Evolutionary conservation across 2,797 vertebrate species (phyloP), one percentile per base, ranked within the genome.

Genomic region (Urosaurus nigricauda): DNA sequence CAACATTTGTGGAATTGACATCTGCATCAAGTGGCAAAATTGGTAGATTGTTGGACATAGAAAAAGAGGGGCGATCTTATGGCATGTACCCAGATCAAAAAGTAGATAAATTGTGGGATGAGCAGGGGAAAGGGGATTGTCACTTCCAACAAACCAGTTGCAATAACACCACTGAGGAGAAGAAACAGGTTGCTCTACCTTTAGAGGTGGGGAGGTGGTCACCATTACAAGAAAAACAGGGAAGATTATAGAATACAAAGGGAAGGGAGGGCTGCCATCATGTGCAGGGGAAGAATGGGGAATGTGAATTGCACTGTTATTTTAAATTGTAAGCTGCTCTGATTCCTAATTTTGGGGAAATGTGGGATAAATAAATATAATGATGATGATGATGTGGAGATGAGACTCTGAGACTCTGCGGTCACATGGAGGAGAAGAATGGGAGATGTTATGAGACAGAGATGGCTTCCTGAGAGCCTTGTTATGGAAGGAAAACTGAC

Each of bases 121-220:
- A 19, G 35, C 9, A 21, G n/a, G 0, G 3, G 26, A 29, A 16
- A n/a, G 5, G 11, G 13, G 4, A 21, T 2, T 11, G 21, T 8
- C 26, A 14, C 4, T 5, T 40, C 29, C 7, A 0, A 11, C n/a
- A 26, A 32, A 73, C 35, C 71, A n/a, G 32, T 3, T 65, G 21
- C 58, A 2, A 13, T 40, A 21, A 51, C 3, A 21, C 13, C 13
- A 35, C 1, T 65, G 29, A 9, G 16, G 29, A 26, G 68, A 32
- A 77, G 43, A 78, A 78, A 40, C 4, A 56, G 5, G n/a, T 2
- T 58, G 35, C 24, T 40, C 32, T 17, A 47, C 0, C 19, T 70
- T 32, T 75, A 17, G 47, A 11, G 8, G 1, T 0, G 21, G 43
- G 43, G 43, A 11, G n/a, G 26, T 3, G n/a, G 21, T 56, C 32